Evolutionary conservation across 1,140 invertebrate genomes (phyloP), one percentile per base, ranked within the genome.

Genomic region (Helicoverpa armigera): DNA sequence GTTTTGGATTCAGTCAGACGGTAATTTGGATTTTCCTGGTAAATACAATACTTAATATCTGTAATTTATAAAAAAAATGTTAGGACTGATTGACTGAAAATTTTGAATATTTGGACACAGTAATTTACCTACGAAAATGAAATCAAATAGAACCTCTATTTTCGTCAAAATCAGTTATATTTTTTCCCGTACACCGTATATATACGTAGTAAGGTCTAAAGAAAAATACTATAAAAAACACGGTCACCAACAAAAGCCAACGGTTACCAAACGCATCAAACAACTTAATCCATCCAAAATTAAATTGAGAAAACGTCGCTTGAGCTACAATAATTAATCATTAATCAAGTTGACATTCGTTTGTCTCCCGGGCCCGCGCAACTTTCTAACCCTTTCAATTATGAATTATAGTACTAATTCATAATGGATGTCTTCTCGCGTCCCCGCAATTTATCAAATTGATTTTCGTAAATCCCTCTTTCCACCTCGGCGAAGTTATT

Each of bases 401-500:
- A 92, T 91, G 85, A 94, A 92, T 94, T 92, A 93, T 92, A 90
- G 87, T 89, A 90, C 88, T 92, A 91, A 93, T 89, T 92, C 89
- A 91, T 91, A 92, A 93, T 90, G 86, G 91, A 94, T 89, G 91
- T 92, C 86, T 86, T 78, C 81, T 87, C 80, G 87, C 87, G 79
- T 92, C 87, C 84, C 75, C 85, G 85, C 90, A 91, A 93, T 94
- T 94, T 92, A 90, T 92, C 90, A 92, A 92, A 90, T 92, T 92
- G 88, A 91, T 91, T 90, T 89, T 88, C 83, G 65, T 80, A 89
- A 91, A 92, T 91, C 86, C 87, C 82, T 79, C 82, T 79, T 85
- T 77, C 82, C 84, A 82, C 80, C 84, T 86, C 82, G 81, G 51
- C 70, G 72, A 84, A 85, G 83, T 82, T 87, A 85, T 89, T 90